Base-by-base conservation (phyloP, 2,113 vertebrate genomes). In the Amblyornis subalaris region DNA sequence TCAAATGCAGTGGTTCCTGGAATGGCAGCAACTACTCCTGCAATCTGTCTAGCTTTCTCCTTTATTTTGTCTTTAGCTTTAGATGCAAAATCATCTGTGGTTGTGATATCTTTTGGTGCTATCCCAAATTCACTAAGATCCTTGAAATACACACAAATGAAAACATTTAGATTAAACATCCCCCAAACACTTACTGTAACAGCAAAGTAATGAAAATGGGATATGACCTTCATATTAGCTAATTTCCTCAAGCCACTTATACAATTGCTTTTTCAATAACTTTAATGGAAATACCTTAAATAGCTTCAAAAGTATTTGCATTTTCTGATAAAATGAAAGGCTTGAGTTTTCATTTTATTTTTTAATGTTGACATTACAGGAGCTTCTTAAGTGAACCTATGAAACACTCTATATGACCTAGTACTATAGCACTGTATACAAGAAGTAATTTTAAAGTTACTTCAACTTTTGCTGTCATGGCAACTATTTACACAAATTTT, bases 111-210 rank as follows among this genome's bases (percentile, higher is more conserved):
- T 82, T 95, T 97, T 29, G 99, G 99, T 31, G 99, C 99, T 80
- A 99, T 99, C 53, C 99, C 99, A 91, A 99, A 99, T 96, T 99
- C 99, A 79, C 98, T 85, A 20, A 99, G 98, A 96, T 99, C 99
- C 99, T 99, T 71, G 6, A 92, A 92, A 86, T 24, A 85, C 1
- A 57, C 35, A 91, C 64, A 62, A 85, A 74, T 25, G 13, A 36
- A 31, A 91, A 53, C 35, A 40, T 3, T 15, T 16, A 53, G 2
- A 75, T 62, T 86, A 50, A 69, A 24, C 31, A 76, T 29, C 7
- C 14, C 15, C n/a, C 33, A 71, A 50, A 29, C 28, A 65, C 35
- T 61, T 35, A 35, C 12, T 72, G 25, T 47, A 69, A 53, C 3
- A 7, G 11, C 40, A 55, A 91, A 83, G 22, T 29, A 75, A 87